A percentile compares a stretch with the other conserved stretches of the same genome.
Evolutionary conservation across 1,140 invertebrate genomes (phyloP).

Genomic region (Asbolus verrucosus): DNA sequence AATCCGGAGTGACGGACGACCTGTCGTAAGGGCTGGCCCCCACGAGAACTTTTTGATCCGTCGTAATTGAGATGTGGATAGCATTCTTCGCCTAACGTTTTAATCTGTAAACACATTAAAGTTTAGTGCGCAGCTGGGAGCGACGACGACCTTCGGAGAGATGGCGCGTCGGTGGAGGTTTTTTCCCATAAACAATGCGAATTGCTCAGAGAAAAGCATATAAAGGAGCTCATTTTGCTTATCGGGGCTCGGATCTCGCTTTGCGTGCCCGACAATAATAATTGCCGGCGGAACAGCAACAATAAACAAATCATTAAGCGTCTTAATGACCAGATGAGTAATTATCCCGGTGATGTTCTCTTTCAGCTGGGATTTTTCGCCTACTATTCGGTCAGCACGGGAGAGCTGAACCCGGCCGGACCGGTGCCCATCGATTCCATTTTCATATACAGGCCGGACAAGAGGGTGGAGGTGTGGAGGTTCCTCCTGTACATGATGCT

Average conservation of each 20-base stretch:
- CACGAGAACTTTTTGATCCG: not conserved
- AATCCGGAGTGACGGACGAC: too few species aligned
- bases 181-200: constrained; percentile 1
- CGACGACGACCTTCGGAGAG: not conserved
- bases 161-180: not conserved
- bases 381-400: constrained; percentile 87
- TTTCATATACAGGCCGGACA: constrained; percentile 94
- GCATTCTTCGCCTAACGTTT: not conserved
- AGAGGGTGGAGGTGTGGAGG: constrained; percentile 91
- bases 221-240: constrained; percentile 6
- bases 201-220: not conserved
- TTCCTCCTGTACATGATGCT: constrained; percentile 96
- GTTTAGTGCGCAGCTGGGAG: not conserved
- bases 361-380: constrained; percentile 92
- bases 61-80: too few species aligned
- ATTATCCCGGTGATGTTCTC: constrained; percentile 52
- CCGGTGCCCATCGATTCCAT: constrained; percentile 93
- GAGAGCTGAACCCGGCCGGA: constrained; percentile 86
- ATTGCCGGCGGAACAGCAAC: not conserved
- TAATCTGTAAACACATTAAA: constrained; percentile 11
- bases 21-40: too few species aligned
- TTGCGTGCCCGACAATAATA: not conserved
- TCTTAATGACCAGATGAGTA: constrained; percentile 2
- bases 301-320: constrained; percentile 14
- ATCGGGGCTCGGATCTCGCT: not conserved